Conservation (phyloP, 2,888 invertebrate genomes). For the Polydrusus cervinus region DNA sequence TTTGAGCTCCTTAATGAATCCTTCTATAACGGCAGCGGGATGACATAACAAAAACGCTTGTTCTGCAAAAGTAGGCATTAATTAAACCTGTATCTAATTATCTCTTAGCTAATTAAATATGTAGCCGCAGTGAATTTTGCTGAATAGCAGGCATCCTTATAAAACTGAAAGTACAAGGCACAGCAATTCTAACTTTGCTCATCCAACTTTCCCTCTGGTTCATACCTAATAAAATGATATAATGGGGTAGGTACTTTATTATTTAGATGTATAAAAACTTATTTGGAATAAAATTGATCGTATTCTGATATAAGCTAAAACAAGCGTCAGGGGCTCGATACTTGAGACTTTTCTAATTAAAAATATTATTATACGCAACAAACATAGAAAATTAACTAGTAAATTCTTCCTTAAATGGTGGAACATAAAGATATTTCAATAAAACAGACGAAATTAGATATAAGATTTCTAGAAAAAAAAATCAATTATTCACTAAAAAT, state of each 20-base stretch:
- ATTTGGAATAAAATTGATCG: background rate
- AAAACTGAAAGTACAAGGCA: constrained; percentile 68
- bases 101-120: constrained; percentile 71
- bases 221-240: constrained; percentile 69
- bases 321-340: too few relatives aligned
- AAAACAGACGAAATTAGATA: too few relatives aligned
- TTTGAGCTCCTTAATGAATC: constrained; percentile 55
- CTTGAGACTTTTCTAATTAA: too few relatives aligned
- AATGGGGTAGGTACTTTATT: constrained; percentile 66
- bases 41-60: constrained; percentile 65
- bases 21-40: constrained; percentile 53
- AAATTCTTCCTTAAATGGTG: too few relatives aligned
- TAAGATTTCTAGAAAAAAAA: too few relatives aligned
- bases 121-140: constrained; percentile 64
- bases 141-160: constrained; percentile 63
- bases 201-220: constrained; percentile 69
- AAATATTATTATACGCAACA: too few relatives aligned
- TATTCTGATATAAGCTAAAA: too few relatives aligned
- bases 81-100: constrained; percentile 71
- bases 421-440: too few relatives aligned
- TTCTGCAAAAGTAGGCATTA: constrained; percentile 71
- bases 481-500: too few relatives aligned
- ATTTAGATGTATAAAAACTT: constrained; percentile 3
- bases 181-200: constrained; percentile 63
- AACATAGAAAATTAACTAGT: too few relatives aligned